phyloP scores from a whole-genome alignment of 2,797 vertebrate genomes.

The Chelon labrosus region DNA sequence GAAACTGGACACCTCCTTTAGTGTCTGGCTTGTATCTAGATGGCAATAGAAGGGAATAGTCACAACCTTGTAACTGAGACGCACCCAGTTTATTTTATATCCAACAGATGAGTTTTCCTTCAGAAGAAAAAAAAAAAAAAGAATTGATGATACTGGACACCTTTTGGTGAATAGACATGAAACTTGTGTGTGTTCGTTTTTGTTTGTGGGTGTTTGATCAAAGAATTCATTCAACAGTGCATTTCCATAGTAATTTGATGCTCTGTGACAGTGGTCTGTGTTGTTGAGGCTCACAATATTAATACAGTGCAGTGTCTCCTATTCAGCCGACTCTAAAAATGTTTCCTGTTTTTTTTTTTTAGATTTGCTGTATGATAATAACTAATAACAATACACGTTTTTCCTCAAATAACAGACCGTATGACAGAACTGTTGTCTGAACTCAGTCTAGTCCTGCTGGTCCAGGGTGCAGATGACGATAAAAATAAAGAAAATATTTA shows the following conservation, averaged over 20 bases:
- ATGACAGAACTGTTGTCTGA: constrained; percentile 9
- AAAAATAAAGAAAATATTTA: too few relatives aligned
- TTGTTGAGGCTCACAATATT: constrained; percentile 68
- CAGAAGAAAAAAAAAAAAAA: too few relatives aligned
- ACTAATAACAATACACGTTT: constrained; percentile 19
- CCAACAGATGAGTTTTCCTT: too few relatives aligned
- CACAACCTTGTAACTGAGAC: too few relatives aligned
- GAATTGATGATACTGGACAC: too few relatives aligned
- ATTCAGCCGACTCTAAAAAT: constrained; percentile 50
- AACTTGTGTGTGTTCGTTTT: constrained; percentile 33
- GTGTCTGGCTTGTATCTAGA: too few relatives aligned
- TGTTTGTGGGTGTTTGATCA: constrained; percentile 69
- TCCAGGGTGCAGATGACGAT: too few relatives aligned
- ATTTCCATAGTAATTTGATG: constrained; percentile 84
- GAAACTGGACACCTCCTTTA: too few relatives aligned
- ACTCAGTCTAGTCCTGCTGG: too few relatives aligned
- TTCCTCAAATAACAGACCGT: constrained; percentile 2
- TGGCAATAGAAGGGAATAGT: too few relatives aligned
- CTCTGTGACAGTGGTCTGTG: constrained; percentile 72
- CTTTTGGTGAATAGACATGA: too few relatives aligned
- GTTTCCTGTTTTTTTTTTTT: constrained; percentile 23
- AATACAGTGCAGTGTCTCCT: constrained; percentile 46
- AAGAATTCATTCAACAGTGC: constrained; percentile 78
- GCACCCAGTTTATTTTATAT: too few relatives aligned
- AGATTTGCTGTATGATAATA: constrained; percentile 23